Evolutionary conservation across 1,140 invertebrate species (phyloP).

Genomic region (Leptoteleia sp.): DNA sequence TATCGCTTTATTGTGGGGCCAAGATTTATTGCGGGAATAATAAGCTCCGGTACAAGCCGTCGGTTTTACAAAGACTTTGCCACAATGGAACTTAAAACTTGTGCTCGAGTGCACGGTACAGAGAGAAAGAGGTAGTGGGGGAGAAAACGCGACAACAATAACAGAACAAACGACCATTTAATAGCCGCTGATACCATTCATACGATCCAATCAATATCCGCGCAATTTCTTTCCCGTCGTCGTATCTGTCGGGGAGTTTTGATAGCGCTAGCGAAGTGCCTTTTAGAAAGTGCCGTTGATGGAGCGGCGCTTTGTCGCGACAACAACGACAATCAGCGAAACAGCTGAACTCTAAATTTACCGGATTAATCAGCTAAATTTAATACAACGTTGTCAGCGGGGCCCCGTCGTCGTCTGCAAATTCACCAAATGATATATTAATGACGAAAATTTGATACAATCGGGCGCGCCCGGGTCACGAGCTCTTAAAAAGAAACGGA

Average conservation of each 20-base stretch:
- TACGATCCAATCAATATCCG: slow-evolving; percentile 39
- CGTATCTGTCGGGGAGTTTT: slow-evolving; percentile 13
- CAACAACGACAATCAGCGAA: slow-evolving; percentile 12
- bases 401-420: slow-evolving; percentile 12
- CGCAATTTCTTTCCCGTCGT: slow-evolving; percentile 15
- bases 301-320: neutral
- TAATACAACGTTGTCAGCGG: neutral
- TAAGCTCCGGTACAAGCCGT: slow-evolving; percentile 32
- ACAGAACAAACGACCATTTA: slow-evolving; percentile 34
- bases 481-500: neutral
- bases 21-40: slow-evolving; percentile 50
- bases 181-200: slow-evolving; percentile 29
- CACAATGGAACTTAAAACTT: slow-evolving; percentile 41
- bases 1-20: slow-evolving; percentile 33
- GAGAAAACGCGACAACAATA: slow-evolving; percentile 1
- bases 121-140: neutral
- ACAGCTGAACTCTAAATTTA: neutral
- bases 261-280: slow-evolving; percentile 11
- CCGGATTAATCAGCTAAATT: neutral
- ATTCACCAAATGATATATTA: slow-evolving; percentile 9
- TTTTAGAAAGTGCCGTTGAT: slow-evolving; percentile 22
- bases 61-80: slow-evolving; percentile 31
- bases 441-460: slow-evolving; percentile 30
- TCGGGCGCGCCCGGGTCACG: neutral
- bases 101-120: slow-evolving; percentile 27